A percentile compares a stretch with the other conserved stretches of the same genome.
phyloP scores from a whole-genome alignment of 2,113 vertebrate genomes.

The Nanger granti region DNA sequence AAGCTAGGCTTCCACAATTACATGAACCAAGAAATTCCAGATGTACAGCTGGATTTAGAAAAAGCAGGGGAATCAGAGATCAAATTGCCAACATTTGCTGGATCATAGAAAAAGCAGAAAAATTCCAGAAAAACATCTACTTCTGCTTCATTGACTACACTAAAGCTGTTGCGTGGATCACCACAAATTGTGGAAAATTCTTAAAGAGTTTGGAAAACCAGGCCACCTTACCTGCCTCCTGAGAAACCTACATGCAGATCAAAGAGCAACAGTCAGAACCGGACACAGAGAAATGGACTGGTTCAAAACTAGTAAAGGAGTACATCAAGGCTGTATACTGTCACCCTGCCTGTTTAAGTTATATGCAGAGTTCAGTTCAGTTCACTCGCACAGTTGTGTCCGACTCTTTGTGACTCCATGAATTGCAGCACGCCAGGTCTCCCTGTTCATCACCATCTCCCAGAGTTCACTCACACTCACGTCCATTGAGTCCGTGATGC shows the following conservation, averaged over 20 bases:
- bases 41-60: neutral
- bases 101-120: neutral
- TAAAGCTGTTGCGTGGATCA: neutral
- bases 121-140: neutral
- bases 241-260: neutral
- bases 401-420: too few species aligned
- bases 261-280: neutral
- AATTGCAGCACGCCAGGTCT: too few species aligned
- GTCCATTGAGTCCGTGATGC: too few species aligned
- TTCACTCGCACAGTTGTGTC: too few species aligned
- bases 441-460: too few species aligned
- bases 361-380: too few species aligned
- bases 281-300: neutral
- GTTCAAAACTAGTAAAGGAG: neutral
- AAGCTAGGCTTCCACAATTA: neutral
- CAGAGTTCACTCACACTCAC: too few species aligned
- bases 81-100: neutral
- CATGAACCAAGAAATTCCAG: neutral
- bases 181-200: neutral
- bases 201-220: neutral
- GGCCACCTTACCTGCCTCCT: neutral
- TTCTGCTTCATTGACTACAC: neutral
- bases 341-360: neutral
- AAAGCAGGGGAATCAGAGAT: neutral
- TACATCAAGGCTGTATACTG: neutral